Conservation (phyloP, 2,113 vertebrate genomes). For the Scomber colias region DNA sequence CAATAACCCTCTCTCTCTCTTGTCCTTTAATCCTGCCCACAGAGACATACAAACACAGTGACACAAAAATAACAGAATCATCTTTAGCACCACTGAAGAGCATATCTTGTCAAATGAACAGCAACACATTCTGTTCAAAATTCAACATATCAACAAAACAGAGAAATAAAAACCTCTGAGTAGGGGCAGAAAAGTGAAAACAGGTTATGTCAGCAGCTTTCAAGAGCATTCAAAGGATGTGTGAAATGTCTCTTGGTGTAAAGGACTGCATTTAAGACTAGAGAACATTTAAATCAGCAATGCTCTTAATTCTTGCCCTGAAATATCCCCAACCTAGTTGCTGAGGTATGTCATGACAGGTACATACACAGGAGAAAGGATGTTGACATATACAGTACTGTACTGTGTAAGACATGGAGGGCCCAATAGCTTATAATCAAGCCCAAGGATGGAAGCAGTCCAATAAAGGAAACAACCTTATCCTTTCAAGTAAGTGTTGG, state of each 20-base stretch:
- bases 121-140: constrained; percentile 23
- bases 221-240: constrained; percentile 51
- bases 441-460: constrained; percentile 51
- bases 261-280: constrained; percentile 43
- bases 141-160: constrained; percentile 51
- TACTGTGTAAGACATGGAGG: constrained; percentile 33
- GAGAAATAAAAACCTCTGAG: constrained; percentile 35
- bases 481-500: constrained; percentile 74
- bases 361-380: constrained; percentile 23
- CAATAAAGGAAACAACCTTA: constrained; percentile 72
- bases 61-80: constrained; percentile 61
- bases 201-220: constrained; percentile 39
- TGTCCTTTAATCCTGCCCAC: constrained; percentile 61
- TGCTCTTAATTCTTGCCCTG: constrained; percentile 47
- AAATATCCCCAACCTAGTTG: constrained; percentile 40
- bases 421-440: constrained; percentile 54
- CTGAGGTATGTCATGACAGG: constrained; percentile 28
- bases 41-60: constrained; percentile 56
- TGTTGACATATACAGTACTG: constrained; percentile 42
- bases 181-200: constrained; percentile 29
- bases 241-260: constrained; percentile 42
- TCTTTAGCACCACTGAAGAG: constrained; percentile 77
- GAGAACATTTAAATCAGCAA: constrained; percentile 44
- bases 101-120: constrained; percentile 58
- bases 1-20: constrained; percentile 55